Evolutionary conservation across 2,113 vertebrate species (phyloP).

Genomic region (Catharus fuscescens): DNA sequence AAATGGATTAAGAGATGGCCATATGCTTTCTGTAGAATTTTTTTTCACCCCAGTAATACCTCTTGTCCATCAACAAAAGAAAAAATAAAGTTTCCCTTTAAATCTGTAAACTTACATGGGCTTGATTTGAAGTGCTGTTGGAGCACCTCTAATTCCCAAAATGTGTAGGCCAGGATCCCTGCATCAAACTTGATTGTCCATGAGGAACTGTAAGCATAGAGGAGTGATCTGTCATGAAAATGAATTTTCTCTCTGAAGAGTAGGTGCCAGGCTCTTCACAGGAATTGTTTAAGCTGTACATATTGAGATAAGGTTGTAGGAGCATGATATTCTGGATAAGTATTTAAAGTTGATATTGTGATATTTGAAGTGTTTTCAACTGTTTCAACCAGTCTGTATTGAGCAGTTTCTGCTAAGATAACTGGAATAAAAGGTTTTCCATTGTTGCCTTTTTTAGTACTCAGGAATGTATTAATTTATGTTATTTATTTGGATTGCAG

Average conservation of each 20-base stretch:
- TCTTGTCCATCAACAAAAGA: background rate
- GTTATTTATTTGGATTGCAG: background rate
- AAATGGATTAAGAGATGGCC: background rate
- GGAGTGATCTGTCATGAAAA: background rate
- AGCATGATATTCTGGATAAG: background rate
- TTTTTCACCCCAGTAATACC: background rate
- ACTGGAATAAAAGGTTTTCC: background rate
- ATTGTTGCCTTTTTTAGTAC: background rate
- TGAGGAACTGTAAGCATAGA: background rate
- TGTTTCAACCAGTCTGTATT: background rate
- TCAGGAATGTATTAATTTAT: background rate
- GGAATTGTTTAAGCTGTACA: background rate
- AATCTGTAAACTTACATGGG: background rate
- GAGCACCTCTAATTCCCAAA: background rate
- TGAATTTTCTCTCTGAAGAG: background rate
- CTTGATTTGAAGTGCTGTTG: background rate
- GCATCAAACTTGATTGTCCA: background rate
- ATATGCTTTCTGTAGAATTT: background rate
- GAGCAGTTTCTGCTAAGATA: background rate
- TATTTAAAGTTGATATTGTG: background rate
- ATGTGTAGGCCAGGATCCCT: background rate
- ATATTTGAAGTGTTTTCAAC: background rate
- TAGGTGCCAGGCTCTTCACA: background rate
- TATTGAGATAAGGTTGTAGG: background rate
- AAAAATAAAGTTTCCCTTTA: background rate